Percentiles rank a stretch among this genome's conserved stretches.
phyloP scores from a whole-genome alignment of 2,113 vertebrate species.

The Gorsachius goisagi region DNA sequence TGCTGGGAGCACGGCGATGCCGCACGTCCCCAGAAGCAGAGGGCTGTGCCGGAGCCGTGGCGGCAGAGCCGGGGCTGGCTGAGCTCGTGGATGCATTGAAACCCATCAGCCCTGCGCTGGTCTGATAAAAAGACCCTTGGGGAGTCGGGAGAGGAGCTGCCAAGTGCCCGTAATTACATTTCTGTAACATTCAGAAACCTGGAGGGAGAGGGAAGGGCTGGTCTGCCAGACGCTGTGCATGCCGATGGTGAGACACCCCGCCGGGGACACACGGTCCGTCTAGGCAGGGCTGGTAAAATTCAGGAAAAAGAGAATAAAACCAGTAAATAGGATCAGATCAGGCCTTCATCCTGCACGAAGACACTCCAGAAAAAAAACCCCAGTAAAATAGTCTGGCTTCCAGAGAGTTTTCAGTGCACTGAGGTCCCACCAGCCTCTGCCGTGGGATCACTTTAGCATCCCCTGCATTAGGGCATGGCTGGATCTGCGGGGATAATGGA shows the following conservation, averaged over 20 bases:
- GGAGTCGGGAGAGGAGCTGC: not conserved
- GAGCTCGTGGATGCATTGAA: not conserved
- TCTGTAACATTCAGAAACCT: not conserved
- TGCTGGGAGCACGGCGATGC: not conserved
- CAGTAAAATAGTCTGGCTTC: not conserved
- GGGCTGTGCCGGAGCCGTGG: not conserved
- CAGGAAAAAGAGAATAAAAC: not conserved
- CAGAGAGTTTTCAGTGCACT: not conserved
- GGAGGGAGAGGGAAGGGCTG: not conserved
- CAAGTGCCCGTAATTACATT: not conserved
- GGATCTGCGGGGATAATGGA: accelerated
- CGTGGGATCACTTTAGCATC: not conserved
- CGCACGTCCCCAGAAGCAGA: not conserved
- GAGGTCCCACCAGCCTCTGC: no score
- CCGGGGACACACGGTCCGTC: not conserved
- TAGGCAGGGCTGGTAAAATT: not conserved
- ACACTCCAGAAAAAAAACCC: accelerated
- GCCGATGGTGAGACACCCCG: not conserved
- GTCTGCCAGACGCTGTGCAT: accelerated
- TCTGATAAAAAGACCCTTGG: not conserved
- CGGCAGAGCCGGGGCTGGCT: accelerated
- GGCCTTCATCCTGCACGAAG: not conserved
- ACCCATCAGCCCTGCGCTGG: not conserved
- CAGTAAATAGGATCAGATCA: not conserved
- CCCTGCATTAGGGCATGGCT: accelerated